Conservation (phyloP, 2,888 invertebrate genomes). For the Andrena haemorrhoa region DNA sequence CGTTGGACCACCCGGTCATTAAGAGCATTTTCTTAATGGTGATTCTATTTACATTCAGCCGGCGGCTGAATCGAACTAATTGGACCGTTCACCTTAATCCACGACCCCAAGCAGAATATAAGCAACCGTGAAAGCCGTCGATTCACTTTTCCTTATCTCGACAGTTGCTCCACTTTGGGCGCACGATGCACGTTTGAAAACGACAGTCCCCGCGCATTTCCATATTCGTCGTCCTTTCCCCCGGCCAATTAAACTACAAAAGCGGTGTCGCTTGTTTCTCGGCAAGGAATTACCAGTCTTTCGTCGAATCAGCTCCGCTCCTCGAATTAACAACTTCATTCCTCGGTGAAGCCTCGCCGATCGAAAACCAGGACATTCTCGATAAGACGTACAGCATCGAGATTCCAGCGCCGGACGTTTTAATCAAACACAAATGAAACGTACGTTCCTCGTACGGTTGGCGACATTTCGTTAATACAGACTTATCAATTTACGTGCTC, state of each 20-base stretch:
- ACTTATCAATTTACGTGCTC: neutral
- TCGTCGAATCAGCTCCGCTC: neutral
- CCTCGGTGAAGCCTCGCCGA: neutral
- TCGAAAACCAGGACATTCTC: conserved; percentile 7
- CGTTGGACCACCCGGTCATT: neutral
- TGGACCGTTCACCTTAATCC: conserved; percentile 29
- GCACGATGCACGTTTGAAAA: conserved; percentile 42
- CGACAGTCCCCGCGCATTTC: conserved; percentile 43
- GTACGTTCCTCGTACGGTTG: neutral
- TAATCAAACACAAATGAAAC: neutral
- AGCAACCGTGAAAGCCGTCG: conserved; percentile 65
- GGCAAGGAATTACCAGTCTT: conserved; percentile 25
- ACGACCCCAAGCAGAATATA: conserved; percentile 42
- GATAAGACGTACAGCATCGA: neutral
- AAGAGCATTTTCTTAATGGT: conserved; percentile 28
- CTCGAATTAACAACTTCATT: conserved; percentile 30
- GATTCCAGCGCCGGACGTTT: neutral
- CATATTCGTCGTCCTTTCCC: conserved; percentile 43
- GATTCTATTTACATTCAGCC: conserved; percentile 3
- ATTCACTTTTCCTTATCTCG: conserved; percentile 70
- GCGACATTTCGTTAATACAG: neutral
- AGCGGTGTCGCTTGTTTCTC: conserved; percentile 29
- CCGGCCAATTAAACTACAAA: conserved; percentile 46
- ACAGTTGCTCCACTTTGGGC: conserved; percentile 55
- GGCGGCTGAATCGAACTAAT: conserved; percentile 37